Conservation (phyloP, 2,888 invertebrate genomes). For the Pseudoips prasinana region DNA sequence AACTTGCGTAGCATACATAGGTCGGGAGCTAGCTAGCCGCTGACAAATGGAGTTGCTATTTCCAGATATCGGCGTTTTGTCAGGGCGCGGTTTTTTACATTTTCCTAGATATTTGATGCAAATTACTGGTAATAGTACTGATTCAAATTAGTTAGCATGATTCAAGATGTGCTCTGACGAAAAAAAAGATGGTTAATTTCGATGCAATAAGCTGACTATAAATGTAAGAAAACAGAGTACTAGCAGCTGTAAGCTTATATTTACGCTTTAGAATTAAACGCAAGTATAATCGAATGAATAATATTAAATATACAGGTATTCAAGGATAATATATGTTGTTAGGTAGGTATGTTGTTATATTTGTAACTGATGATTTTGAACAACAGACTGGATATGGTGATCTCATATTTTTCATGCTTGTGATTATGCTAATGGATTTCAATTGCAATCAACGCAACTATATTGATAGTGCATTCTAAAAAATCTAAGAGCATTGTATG, state of each 20-base stretch:
- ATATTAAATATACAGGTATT: no score
- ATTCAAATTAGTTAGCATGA: constrained; percentile 2
- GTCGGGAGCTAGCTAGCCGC: constrained; percentile 72
- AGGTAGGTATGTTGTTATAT: no score
- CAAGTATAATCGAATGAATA: no score
- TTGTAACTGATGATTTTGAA: no score
- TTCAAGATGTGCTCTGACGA: constrained; percentile 3
- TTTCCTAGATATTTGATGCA: constrained; percentile 35
- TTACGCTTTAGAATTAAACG: no score
- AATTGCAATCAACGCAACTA: no score
- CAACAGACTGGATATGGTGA: no score
- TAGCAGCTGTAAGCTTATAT: constrained; percentile 14
- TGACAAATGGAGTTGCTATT: constrained; percentile 82
- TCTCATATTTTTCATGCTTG: no score
- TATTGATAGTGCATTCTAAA: no score
- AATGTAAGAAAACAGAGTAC: constrained; percentile 10
- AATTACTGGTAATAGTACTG: constrained; percentile 11
- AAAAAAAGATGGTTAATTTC: constrained; percentile 1
- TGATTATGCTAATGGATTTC: no score
- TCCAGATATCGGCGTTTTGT: constrained; percentile 78
- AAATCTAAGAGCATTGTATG: no score
- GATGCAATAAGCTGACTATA: neutral
- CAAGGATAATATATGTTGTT: no score
- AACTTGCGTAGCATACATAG: constrained; percentile 59
- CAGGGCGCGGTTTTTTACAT: constrained; percentile 73